phyloP scores from a whole-genome alignment of 1,140 invertebrate species.

The Leptoteleia sp. region DNA sequence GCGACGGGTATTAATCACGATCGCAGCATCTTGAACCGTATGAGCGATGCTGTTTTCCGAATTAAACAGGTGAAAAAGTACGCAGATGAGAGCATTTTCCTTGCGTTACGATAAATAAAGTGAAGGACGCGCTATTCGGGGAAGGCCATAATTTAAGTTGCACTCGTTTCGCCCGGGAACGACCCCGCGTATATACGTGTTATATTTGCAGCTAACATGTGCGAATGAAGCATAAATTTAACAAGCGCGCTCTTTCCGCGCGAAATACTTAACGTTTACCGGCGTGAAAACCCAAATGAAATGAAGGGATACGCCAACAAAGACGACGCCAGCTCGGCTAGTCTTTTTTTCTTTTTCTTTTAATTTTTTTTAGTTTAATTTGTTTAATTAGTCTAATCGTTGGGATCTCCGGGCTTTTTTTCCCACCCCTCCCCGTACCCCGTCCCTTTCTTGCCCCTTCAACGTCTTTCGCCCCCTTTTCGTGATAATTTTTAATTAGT shows the following conservation, averaged over 20 bases:
- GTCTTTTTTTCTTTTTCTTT: no score
- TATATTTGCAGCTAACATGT: no score
- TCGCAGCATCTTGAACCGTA: slow-evolving; percentile 18
- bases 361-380: no score
- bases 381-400: background rate
- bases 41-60: slow-evolving; percentile 47
- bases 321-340: slow-evolving; percentile 12
- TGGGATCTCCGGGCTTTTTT: no score
- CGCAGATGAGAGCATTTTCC: slow-evolving; percentile 36
- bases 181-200: no score
- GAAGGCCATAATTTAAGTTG: slow-evolving; percentile 73
- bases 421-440: no score
- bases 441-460: no score
- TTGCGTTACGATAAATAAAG: slow-evolving; percentile 70
- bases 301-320: slow-evolving; percentile 48
- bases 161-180: slow-evolving; percentile 70
- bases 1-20: slow-evolving; percentile 35
- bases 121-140: slow-evolving; percentile 65
- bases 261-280: slow-evolving; percentile 72
- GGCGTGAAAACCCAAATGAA: slow-evolving; percentile 63
- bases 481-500: no score
- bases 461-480: no score
- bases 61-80: slow-evolving; percentile 61
- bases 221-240: no score
- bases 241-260: slow-evolving; percentile 62